These are phyloP conservation scores for Neelides folsomi DNA, from an alignment of 2,888 invertebrate genomes.

Conservation along the genomic window DNA sequence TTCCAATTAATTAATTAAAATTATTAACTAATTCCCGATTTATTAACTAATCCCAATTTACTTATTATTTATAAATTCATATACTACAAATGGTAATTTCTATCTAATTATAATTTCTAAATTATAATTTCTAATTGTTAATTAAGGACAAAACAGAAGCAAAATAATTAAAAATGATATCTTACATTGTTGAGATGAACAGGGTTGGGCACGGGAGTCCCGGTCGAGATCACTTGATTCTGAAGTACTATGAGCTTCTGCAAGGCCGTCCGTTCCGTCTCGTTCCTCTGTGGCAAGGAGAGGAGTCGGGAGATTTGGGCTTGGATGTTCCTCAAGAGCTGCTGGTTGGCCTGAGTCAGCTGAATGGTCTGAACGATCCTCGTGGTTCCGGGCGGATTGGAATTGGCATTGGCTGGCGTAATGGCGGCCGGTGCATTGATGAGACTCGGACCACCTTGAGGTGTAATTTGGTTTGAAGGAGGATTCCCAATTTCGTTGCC, in stretches of 20 bases:
- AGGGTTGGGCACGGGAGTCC: slow-evolving; percentile 28
- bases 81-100: too few species aligned
- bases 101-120: too few species aligned
- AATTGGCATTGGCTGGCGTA: not conserved
- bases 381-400: slow-evolving; percentile 12
- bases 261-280: slow-evolving; percentile 28
- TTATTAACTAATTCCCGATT: too few species aligned
- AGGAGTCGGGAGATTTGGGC: slow-evolving; percentile 27
- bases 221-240: slow-evolving; percentile 33
- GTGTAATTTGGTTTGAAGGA: not conserved
- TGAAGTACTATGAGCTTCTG: slow-evolving; percentile 32
- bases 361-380: slow-evolving; percentile 54
- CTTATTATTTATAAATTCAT: too few species aligned
- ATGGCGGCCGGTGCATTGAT: not conserved
- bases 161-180: slow-evolving; percentile 4
- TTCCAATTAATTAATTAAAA: too few species aligned
- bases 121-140: too few species aligned
- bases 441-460: not conserved
- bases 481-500: too few species aligned
- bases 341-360: slow-evolving; percentile 58
- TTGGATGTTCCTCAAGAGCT: slow-evolving; percentile 38
- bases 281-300: slow-evolving; percentile 25
- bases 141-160: too few species aligned
- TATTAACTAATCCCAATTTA: too few species aligned
- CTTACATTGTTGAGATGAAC: slow-evolving; percentile 29